phyloP scores from a whole-genome alignment of 92 coral and sea anemone species.

The Meandrina meandrites region DNA sequence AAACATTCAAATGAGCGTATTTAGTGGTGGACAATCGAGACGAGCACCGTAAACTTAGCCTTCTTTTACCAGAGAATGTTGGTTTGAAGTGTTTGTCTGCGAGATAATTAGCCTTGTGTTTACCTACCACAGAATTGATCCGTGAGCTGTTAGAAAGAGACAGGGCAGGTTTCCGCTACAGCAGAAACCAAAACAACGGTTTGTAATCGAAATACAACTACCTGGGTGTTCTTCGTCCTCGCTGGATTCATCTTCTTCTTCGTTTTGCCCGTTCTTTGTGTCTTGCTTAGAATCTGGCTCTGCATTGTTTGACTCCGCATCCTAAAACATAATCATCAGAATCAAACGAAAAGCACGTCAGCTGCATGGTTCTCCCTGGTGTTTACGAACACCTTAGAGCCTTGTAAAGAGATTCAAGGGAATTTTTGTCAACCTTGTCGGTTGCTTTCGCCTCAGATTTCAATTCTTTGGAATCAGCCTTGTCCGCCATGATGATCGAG shows the following conservation, averaged over 20 bases:
- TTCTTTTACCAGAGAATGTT: background rate
- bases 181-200: background rate
- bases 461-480: conserved; percentile 35
- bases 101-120: background rate
- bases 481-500: conserved; percentile 80
- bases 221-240: conserved; percentile 72
- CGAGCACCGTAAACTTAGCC: background rate
- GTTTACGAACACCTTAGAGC: background rate
- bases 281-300: conserved; percentile 46
- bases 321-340: conserved; percentile 26
- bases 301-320: conserved; percentile 60
- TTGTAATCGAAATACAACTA: conserved; percentile 27
- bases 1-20: background rate
- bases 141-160: background rate
- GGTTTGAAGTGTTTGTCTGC: background rate
- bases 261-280: conserved; percentile 49
- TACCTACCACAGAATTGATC: background rate
- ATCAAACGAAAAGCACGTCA: conserved; percentile 19
- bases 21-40: background rate
- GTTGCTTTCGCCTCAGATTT: conserved; percentile 50
- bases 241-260: conserved; percentile 79
- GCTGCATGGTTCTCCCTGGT: background rate
- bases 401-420: background rate
- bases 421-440: conserved; percentile 33
- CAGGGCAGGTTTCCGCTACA: background rate